These are phyloP conservation scores for Hassar affinis DNA, from an alignment of 2,113 vertebrate species.

Conservation along the genomic window DNA sequence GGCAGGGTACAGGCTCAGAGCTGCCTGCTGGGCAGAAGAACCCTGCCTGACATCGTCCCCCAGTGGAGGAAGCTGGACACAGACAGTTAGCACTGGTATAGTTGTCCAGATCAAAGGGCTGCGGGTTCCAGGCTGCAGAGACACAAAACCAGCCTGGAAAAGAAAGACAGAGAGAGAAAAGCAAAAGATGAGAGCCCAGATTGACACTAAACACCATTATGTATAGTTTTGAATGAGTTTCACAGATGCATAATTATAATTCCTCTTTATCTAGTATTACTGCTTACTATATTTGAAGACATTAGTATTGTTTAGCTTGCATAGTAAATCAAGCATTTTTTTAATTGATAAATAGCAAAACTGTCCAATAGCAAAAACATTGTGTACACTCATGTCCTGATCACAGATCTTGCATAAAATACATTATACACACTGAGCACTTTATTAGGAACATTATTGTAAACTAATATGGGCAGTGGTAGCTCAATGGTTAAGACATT, in stretches of 20 bases:
- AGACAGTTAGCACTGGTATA: constrained; percentile 91
- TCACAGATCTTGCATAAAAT: too few species aligned
- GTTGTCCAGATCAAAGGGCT: constrained; percentile 92
- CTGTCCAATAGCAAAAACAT: too few species aligned
- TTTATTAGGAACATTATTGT: too few species aligned
- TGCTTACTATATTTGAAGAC: neutral
- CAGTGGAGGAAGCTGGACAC: constrained; percentile 88
- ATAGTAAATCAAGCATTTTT: neutral
- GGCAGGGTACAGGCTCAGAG: constrained; percentile 79
- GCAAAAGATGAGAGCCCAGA: neutral
- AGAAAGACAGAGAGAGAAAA: neutral
- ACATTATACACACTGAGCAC: too few species aligned
- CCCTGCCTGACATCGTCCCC: constrained; percentile 82
- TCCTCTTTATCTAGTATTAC: neutral
- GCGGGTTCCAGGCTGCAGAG: constrained; percentile 86
- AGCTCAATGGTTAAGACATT: too few species aligned
- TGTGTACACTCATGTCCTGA: too few species aligned
- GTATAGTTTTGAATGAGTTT: too few species aligned
- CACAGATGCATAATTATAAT: neutral
- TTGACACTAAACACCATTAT: neutral
- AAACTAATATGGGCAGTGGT: too few species aligned
- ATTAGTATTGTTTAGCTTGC: neutral
- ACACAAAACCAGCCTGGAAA: constrained; percentile 90
- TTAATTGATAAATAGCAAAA: too few species aligned
- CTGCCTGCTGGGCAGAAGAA: constrained; percentile 85